Evolutionary conservation across 2,113 vertebrate genomes (phyloP), one percentile per base, ranked within the genome.

Genomic region (Cyprinodon variegatus): DNA sequence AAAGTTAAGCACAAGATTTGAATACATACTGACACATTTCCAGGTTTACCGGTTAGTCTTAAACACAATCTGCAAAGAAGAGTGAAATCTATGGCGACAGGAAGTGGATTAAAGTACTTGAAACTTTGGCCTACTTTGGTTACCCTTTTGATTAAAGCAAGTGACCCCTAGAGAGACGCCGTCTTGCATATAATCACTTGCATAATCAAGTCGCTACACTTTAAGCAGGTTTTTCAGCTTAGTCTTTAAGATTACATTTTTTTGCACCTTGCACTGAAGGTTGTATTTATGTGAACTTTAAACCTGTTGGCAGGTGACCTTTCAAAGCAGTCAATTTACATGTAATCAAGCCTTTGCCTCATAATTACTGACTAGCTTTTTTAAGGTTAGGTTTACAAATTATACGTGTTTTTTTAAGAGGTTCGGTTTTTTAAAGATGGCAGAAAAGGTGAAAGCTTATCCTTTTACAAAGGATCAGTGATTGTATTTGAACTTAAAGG

Each of bases 1-100:
- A 17, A 29, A 53, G 66, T 12, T 40, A 40, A 50, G 43, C n/a
- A 29, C 41, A 46, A 43, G n/a, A 46, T 72, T 86, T 83, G 79
- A 66, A 84, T 83, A 83, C 68, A 84, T 40, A 81, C 61, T 75
- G 40, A 70, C 59, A 36, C 29, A 6, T 1, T 78, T 74, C 72
- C 61, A 14, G 77, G 68, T 73, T 78, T 36, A 70, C 72, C 64
- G 20, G 74, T 10, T 17, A 36, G 68, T 68, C 76, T 37, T 77
- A 38, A 29, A 60, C 59, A 76, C 59, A 36, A 81, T 68, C n/a
- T 46, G 39, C 20, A 59, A 13, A 6, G 10, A 38, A 66, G 66
- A 64, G 73, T 79, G 61, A 59, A 63, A 74, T 73, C 22, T 0
- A 57, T 50, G 11, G 59, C 48, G 53, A 59, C 73, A 36, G 57